phyloP scores from a whole-genome alignment of 2,113 vertebrate species.

The Macrotis lagotis region DNA sequence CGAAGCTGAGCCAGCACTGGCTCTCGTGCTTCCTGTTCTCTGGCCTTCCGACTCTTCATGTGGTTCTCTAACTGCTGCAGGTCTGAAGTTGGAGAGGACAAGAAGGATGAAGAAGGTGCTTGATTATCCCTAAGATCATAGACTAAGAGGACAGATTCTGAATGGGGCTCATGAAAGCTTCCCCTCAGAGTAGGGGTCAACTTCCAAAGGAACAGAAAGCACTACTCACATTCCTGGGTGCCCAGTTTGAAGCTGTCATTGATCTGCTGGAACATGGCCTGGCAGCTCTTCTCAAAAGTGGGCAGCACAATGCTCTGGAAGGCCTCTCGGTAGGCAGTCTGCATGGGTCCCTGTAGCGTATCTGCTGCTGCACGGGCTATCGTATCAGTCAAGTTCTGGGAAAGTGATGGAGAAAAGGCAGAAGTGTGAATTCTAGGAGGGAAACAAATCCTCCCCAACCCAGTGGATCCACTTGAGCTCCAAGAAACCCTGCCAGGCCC shows the following conservation, averaged over 20 bases:
- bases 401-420: constrained; percentile 24
- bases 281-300: constrained; percentile 96
- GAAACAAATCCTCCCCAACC: neutral
- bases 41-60: constrained; percentile 90
- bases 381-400: constrained; percentile 92
- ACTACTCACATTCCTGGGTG: constrained; percentile 94
- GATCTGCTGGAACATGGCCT: constrained; percentile 99
- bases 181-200: neutral
- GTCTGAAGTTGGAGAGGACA: constrained; percentile 81
- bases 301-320: constrained; percentile 95
- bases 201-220: neutral
- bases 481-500: neutral
- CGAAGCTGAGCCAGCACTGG: constrained; percentile 91
- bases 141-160: neutral
- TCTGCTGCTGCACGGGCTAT: constrained; percentile 94
- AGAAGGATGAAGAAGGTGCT: neutral
- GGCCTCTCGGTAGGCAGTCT: constrained; percentile 93
- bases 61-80: constrained; percentile 96
- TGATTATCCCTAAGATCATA: neutral
- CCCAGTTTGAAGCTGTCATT: constrained; percentile 98
- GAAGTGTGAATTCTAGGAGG: constrained; percentile 30
- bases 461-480: neutral
- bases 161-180: accelerated
- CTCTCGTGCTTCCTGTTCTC: constrained; percentile 92
- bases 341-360: constrained; percentile 94